Evolutionary conservation across 2,797 vertebrate species (phyloP), one percentile per base, ranked within the genome.

Genomic region (Sphenopsis melanotis): DNA sequence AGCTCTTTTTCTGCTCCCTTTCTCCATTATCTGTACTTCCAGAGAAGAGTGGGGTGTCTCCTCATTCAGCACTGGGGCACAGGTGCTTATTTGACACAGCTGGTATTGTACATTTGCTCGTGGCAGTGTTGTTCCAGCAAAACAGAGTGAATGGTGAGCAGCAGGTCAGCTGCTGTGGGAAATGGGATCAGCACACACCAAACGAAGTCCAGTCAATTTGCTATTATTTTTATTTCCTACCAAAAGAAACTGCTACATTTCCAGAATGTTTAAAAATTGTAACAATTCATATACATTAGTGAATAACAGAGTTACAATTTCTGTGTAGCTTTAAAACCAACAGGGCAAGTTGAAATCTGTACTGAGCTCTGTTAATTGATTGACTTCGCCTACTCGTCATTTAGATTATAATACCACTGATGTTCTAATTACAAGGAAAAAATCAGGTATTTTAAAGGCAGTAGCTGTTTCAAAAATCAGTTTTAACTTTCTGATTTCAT

Each of bases 161-260:
- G 10, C 56, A 42, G n/a, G 63, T 47, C 10, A 3, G 49, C 83
- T 80, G 32, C 39, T 10, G 42, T 12, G 50, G 26, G 50, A 37
- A 39, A 29, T 2, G 22, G 0, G 4, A 69, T 13, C 0, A 0
- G 17, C 64, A 80, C 44, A 79, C n/a, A 86, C 27, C 70, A 86
- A 60, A 93, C 24, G 52, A 71, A 84, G 36, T 5, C 90, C 76
- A 9, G 11, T 55, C 86, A 9, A 13, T 82, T 93, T 30, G 42
- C 71, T 79, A 44, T 71, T 56, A 6, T 50, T 95, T 94, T 95
- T 87, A 96, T 93, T 97, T 96, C 92, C 87, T 94, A 74, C 68
- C 36, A 46, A 90, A 94, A 95, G 80, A 94, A 97, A 94, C 68
- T 44, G 86, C 90, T 91, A 89, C 89, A 93, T 90, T 93, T 94